Base-by-base conservation (phyloP, 2,797 vertebrate species). In the Alcedo quadribrachys region DNA sequence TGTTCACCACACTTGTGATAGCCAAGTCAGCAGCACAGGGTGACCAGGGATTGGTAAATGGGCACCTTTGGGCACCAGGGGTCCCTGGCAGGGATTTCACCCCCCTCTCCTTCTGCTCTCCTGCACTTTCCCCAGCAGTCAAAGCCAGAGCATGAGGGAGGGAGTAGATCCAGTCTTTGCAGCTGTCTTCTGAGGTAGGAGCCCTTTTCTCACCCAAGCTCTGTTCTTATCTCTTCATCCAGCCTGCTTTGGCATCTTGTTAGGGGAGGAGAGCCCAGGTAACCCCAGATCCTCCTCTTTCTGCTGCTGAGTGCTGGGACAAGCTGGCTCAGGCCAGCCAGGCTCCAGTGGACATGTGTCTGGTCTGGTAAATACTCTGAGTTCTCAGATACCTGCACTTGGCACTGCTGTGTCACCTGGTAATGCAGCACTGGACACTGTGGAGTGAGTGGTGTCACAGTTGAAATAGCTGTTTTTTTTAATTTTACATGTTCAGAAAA, bases 61-160 rank as follows among this genome's bases (percentile, higher is more conserved):
- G 2, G 4, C 1, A 1, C 9, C n/a, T 70, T 10, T 28, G 43
- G 35, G 51, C 8, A 5, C 16, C 48, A 35, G 53, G 15, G 16
- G 32, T 25, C 21, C 8, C 15, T 35, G 67, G 18, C 60, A 33
- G 28, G 50, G 32, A 18, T 79, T 74, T 63, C 28, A 51, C 12
- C 5, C 27, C 7, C 5, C 5, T 30, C 10, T n/a, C 55, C 17
- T 53, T 32, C 37, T 58, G 37, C 21, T 69, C 8, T 53, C 0
- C 0, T 6, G 11, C 18, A 46, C 51, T 30, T 68, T 35, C 22
- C 21, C 15, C 18, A 43, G 2, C 22, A 35, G 50, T 17, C n/a
- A 27, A 48, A 57, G 27, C 33, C 33, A 27, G 28, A 65, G 42
- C 24, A n/a, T 8, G 46, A 51, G 22, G 24, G 42, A 7, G 17